phyloP scores from a whole-genome alignment of 2,113 vertebrate species.

The Corythoichthys intestinalis region DNA sequence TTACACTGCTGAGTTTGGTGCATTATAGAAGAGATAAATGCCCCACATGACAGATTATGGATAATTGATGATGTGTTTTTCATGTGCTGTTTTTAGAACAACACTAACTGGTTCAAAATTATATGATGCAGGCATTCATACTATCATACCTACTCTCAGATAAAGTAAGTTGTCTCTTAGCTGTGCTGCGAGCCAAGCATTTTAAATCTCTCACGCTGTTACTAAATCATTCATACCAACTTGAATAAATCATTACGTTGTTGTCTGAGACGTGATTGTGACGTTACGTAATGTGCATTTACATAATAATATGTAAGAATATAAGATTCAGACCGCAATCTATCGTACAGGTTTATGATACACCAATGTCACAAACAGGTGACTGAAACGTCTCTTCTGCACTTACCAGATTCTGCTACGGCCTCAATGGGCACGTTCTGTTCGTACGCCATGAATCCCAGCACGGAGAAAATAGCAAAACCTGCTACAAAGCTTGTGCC shows the following conservation, averaged over 20 bases:
- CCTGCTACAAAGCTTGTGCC: conserved; percentile 97
- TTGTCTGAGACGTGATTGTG: conserved; percentile 39
- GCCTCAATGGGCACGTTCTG: conserved; percentile 94
- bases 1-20: background rate
- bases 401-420: conserved; percentile 94
- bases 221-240: conserved; percentile 60
- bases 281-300: conserved; percentile 43
- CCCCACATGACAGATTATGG: background rate
- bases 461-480: conserved; percentile 97
- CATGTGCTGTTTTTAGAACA: background rate
- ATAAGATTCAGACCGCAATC: background rate
- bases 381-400: background rate
- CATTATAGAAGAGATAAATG: background rate
- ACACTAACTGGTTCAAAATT: conserved; percentile 9
- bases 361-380: background rate
- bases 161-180: conserved; percentile 21
- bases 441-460: conserved; percentile 97
- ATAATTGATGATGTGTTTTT: background rate
- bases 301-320: conserved; percentile 7
- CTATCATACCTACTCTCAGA: conserved; percentile 14
- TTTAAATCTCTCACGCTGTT: conserved; percentile 34
- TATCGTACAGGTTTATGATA: background rate
- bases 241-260: conserved; percentile 63
- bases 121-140: background rate
- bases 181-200: conserved; percentile 32